Base-by-base conservation (phyloP, 2,888 invertebrate species). In the Eristalis arbustorum region DNA sequence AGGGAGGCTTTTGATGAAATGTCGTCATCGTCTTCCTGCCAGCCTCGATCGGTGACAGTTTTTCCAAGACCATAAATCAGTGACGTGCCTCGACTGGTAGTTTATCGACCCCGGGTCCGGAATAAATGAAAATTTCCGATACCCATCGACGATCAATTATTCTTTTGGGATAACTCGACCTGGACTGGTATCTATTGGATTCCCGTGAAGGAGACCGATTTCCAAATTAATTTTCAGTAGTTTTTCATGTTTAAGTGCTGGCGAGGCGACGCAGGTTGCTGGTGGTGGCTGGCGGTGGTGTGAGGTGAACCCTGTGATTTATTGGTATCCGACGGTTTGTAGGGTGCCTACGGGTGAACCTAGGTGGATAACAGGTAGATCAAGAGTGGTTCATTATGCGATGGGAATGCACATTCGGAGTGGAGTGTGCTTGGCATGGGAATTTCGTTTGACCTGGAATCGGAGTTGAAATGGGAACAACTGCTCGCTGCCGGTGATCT, bases 191-290 rank as follows among this genome's bases (percentile, higher is more conserved):
- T 77, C 69, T 66, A 74, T 78, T 77, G 62, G 62, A 71, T 78
- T 78, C 78, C 78, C 69, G 74, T 59, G 71, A 87, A 74, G 85
- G 74, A 67, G 82, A 82, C 69, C 6, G 74, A 87, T 77, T 82
- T 82, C 57, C 69, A 87, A 87, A 87, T 87, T 87, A 85, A 85
- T 85, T 85, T 85, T 77, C 77, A 77, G 85, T 73, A 77, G 85
- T 85, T 85, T 49, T 81, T 81, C 76, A 80, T 62, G 67, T 76
- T 68, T 40, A 34, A 11, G 67, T 25, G 59, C 64, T 62, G 67
- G 63, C 37, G 6, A 42, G 67, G 63, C 37, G 25, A 25, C 25
- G 25, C 3, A 2, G 25, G 25, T 25, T 25, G 25, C 25, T 42
- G 34, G 10, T 34, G 34, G 34, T 34, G 34, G 34, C 13, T 34